Base-by-base conservation (phyloP, 35 echinoderm and acorn worm genomes). In the Eucidaris tribuloides region DNA sequence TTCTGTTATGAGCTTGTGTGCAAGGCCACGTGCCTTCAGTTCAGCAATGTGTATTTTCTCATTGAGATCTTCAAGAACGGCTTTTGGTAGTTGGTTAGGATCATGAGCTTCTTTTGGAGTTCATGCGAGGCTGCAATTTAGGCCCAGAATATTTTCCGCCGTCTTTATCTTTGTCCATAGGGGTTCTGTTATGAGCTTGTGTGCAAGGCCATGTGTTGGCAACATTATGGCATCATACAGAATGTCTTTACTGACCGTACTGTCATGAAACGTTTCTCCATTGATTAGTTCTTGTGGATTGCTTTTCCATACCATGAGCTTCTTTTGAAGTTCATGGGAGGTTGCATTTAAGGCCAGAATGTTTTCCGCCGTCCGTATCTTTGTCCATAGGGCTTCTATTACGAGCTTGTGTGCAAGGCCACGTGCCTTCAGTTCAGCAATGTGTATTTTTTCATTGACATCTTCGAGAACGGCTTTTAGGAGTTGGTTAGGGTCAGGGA, bases 301-400 rank as follows among this genome's bases (percentile, higher is more conserved):
- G 0, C 27, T 46, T 13, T 52, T 83, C 64, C 78, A 81, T 27
- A 15, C 25, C 20, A 36, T 1, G 20, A 89, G 79, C 17, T 54
- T 61, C 60, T 49, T 15, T 59, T 89, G 79, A 0, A 89, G 34
- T 19, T 36, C 17, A 28, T 71, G 40, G 14, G 76, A 61, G 3
- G 31, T 4, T 24, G 46, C 5, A 35, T 83, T 90, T 31, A 84
- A 20, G 2, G 61, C 25, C 13, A 90, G 43, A 0, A 88, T 17
- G 5, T 81, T 65, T 27, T 81, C 20, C 0, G 55, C 35, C 18
- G 0, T 41, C 45, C 78, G 76, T 20, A 76, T 54, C 9, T 42
- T 24, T 19, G 57, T 65, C 86, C 79, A 89, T 2, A 89, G 65
- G 41, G 86, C 77, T 15, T 36, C 78, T 35, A 79, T 89, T 5